These are phyloP conservation scores for Myodes glareolus DNA, from an alignment of 2,113 vertebrate genomes.

Conservation along the genomic window DNA sequence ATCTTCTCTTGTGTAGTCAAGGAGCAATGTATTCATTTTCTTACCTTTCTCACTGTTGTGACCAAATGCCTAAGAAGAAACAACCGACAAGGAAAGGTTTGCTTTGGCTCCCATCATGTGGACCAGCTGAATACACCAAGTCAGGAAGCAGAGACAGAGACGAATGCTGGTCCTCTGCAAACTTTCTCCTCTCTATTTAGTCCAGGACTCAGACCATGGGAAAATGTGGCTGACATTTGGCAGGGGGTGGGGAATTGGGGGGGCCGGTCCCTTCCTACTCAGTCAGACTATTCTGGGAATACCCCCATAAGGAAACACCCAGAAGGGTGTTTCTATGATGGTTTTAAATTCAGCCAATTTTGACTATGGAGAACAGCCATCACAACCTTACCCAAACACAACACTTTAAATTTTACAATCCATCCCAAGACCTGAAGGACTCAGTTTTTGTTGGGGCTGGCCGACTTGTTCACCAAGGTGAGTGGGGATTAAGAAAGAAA, in stretches of 20 bases:
- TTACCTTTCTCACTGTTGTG: neutral
- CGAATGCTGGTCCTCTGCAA: neutral
- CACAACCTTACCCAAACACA: neutral
- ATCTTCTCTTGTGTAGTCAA: neutral
- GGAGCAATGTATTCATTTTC: no score
- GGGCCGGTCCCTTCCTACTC: neutral
- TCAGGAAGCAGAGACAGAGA: neutral
- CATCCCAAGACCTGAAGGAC: neutral
- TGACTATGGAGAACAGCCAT: neutral
- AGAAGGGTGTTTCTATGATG: neutral
- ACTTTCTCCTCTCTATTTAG: neutral
- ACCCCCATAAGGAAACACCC: neutral
- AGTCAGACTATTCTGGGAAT: neutral
- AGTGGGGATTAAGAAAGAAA: no score
- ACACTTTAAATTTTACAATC: neutral
- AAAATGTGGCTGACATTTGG: neutral
- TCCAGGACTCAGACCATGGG: neutral
- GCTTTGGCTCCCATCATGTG: neutral
- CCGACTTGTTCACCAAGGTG: no score
- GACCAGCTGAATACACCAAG: no score
- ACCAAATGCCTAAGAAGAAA: neutral
- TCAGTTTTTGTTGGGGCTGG: neutral
- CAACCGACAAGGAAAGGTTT: neutral
- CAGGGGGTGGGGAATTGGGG: no score
- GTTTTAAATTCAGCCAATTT: neutral